phyloP scores from a whole-genome alignment of 2,888 invertebrate genomes.

The Poecilus cupreus region DNA sequence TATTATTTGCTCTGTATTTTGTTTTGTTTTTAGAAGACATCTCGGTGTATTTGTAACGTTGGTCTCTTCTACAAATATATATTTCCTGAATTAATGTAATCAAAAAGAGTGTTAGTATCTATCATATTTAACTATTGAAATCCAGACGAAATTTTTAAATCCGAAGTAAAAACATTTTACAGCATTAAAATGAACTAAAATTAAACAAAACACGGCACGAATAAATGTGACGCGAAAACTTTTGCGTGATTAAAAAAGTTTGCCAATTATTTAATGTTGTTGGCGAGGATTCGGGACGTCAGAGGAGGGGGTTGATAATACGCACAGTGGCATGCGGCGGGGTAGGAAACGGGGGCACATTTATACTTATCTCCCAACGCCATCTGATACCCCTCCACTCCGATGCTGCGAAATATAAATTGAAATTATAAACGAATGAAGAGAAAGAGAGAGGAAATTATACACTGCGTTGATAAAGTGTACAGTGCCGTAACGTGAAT shows the following conservation, averaged over 20 bases:
- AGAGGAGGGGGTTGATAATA: neutral
- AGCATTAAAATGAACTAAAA: slow-evolving; percentile 26
- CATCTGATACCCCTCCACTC: neutral
- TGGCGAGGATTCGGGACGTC: neutral
- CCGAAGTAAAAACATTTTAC: neutral
- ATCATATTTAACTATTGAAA: too few species aligned
- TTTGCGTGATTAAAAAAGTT: slow-evolving; percentile 47
- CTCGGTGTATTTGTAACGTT: too few species aligned
- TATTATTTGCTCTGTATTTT: too few species aligned
- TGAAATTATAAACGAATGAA: slow-evolving; percentile 6
- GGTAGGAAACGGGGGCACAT: neutral
- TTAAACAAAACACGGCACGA: slow-evolving; percentile 7
- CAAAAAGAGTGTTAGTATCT: too few species aligned
- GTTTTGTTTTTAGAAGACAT: too few species aligned
- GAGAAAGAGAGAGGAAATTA: slow-evolving; percentile 18
- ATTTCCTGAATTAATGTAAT: too few species aligned
- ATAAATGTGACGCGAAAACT: slow-evolving; percentile 16
- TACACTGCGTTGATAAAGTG: slow-evolving; percentile 20
- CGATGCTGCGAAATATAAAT: slow-evolving; percentile 27
- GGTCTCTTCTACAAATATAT: too few species aligned
- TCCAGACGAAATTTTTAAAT: neutral
- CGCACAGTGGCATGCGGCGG: neutral
- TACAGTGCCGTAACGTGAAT: neutral
- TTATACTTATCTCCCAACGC: slow-evolving; percentile 13
- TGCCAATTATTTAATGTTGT: slow-evolving; percentile 47